phyloP scores from a whole-genome alignment of 2,888 invertebrate genomes.

The Heliothis peltigera region DNA sequence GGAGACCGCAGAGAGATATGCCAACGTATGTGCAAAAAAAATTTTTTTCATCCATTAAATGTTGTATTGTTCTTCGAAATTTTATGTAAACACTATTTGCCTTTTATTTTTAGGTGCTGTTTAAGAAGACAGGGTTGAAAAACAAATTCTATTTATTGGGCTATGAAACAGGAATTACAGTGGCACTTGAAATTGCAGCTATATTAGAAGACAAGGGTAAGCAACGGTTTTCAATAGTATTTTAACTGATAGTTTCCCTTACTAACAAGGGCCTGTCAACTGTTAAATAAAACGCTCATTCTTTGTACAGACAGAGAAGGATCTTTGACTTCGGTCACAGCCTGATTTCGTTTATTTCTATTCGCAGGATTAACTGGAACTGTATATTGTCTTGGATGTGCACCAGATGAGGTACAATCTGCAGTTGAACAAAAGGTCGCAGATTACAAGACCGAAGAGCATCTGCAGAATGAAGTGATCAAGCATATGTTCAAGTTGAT shows the following conservation, averaged over 20 bases:
- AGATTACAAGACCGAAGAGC: conserved; percentile 51
- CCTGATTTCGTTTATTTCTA: background rate
- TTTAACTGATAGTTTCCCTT: no score
- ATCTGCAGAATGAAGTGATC: conserved; percentile 64
- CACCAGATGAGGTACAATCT: conserved; percentile 65
- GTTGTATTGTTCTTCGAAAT: no score
- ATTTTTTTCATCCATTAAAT: no score
- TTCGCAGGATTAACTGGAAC: conserved; percentile 71
- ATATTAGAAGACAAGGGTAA: conserved; percentile 75
- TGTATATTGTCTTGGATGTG: conserved; percentile 74
- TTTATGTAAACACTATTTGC: background rate
- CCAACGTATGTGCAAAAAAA: conserved; percentile 64
- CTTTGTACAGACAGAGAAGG: background rate
- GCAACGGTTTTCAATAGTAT: conserved; percentile 3
- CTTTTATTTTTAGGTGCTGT: conserved; percentile 33
- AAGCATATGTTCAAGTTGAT: conserved; percentile 68
- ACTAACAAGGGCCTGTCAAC: no score
- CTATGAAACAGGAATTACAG: conserved; percentile 72
- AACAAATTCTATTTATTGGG: conserved; percentile 74
- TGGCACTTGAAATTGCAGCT: conserved; percentile 74
- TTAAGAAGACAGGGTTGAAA: conserved; percentile 49
- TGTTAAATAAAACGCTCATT: background rate
- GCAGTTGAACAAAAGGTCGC: conserved; percentile 57
- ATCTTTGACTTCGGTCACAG: background rate
- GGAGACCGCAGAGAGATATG: conserved; percentile 68